Percentiles rank a stretch among this genome's conserved stretches.
phyloP scores from a whole-genome alignment of 2,797 vertebrate species.

The Malacoctenus gilli region DNA sequence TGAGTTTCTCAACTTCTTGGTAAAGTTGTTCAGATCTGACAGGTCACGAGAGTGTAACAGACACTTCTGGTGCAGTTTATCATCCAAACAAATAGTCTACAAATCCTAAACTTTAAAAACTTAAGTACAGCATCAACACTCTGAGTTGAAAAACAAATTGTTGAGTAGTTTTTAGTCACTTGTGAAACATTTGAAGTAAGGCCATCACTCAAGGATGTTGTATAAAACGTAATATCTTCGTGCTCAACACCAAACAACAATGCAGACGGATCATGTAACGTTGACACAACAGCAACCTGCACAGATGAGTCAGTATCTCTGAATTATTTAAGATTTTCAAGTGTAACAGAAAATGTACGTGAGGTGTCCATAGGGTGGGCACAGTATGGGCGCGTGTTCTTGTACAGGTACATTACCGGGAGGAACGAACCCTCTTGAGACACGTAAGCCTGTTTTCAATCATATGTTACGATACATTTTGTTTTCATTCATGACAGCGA shows the following conservation, averaged over 20 bases:
- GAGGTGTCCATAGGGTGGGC: not conserved
- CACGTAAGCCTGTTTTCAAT: conserved; percentile 8
- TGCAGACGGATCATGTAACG: not conserved
- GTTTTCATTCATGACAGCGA: conserved; percentile 21
- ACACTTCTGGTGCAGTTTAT: no score
- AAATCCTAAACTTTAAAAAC: no score
- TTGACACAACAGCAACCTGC: not conserved
- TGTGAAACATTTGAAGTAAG: no score
- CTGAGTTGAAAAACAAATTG: no score
- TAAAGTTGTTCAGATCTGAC: no score
- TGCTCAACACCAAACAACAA: not conserved
- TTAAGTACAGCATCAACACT: no score
- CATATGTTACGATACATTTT: conserved; percentile 8
- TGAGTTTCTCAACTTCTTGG: no score
- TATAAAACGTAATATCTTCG: no score
- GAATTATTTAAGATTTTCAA: not conserved
- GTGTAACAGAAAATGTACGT: conserved; percentile 2
- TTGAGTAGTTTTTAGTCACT: no score
- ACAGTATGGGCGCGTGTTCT: not conserved
- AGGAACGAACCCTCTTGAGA: conserved; percentile 19
- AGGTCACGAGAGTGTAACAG: no score
- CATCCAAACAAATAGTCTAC: no score
- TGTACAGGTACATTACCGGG: conserved; percentile 2
- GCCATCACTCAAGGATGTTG: no score
- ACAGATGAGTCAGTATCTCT: not conserved